Base-by-base conservation (phyloP, 1,140 invertebrate species). In the Calliopsis andreniformis region DNA sequence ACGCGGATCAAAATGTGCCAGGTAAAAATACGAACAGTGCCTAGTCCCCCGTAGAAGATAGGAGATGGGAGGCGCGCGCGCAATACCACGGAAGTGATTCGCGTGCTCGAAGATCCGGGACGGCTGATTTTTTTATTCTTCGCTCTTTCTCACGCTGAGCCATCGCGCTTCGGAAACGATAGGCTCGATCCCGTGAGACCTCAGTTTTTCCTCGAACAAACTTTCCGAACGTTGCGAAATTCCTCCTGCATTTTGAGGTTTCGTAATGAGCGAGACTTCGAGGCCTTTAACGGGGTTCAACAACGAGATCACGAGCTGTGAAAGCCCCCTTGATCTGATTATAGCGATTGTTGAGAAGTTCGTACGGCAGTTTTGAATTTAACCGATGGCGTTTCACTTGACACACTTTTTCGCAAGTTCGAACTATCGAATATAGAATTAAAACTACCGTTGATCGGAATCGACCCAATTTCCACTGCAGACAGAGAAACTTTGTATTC, bases 301-400 rank as follows among this genome's bases (percentile, higher is more conserved):
- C 28, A 42, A 30, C 23, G 18, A 23, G 28, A 28, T 14, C 61
- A 18, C 42, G 42, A 47, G 28, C 61, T 28, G 59, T 62, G 59
- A 62, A 62, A 62, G 35, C 59, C 59, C 12, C 59, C 59, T 8
- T 18, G 59, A 39, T 30, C 61, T 35, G 8, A 59, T 35, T 39
- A 59, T 42, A 42, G 56, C 56, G 56, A 59, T 59, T 59, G 69
- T 51, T 51, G 20, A 12, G 23, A 51, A 51, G 14, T 63, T n/a
- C 32, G 23, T 42, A 25, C 25, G 18, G 18, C 14, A 39, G 16
- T 49, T 42, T 42, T 42, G n/a, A 63, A 30, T 42, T 39, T 28
- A 49, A 72, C 30, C 30, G 47, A 62, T 63, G 43, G 58, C 69
- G 58, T 72, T 72, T 72, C 45, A 53, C 69, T 72, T 53, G 58